Percentiles rank a stretch among this genome's conserved stretches.
phyloP scores from a whole-genome alignment of 2,797 vertebrate species.

The Thunnus albacares region DNA sequence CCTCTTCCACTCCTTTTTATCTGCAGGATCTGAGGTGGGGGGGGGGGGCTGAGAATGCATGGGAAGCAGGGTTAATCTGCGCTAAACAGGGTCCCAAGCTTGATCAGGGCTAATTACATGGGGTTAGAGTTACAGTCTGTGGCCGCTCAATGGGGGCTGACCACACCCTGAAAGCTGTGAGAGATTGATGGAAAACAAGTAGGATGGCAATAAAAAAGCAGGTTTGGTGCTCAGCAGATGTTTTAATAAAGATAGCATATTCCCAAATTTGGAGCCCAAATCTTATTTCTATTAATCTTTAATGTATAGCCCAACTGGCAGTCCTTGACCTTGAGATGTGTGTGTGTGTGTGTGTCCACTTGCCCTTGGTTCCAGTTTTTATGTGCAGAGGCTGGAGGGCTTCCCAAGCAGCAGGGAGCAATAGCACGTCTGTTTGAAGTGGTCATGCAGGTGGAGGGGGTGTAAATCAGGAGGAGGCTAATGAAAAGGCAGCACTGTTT shows the following conservation, averaged over 20 bases:
- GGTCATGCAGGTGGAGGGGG: conserved; percentile 51
- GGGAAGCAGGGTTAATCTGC: conserved; percentile 68
- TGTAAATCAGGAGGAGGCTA: conserved; percentile 55
- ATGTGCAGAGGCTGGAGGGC: not conserved
- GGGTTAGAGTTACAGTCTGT: conserved; percentile 66
- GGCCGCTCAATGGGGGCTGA: conserved; percentile 37
- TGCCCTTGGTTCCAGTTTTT: conserved; percentile 27
- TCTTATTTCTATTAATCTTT: not conserved
- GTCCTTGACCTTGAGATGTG: conserved; percentile 55
- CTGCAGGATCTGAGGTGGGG: conserved; percentile 58
- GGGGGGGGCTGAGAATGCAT: conserved; percentile 47
- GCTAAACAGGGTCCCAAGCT: conserved; percentile 62
- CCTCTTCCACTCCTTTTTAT: conserved; percentile 65
- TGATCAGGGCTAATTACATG: conserved; percentile 77
- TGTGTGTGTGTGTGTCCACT: conserved; percentile 5
- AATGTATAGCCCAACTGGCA: not conserved
- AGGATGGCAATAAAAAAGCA: conserved; percentile 5
- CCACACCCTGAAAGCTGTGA: conserved; percentile 46
- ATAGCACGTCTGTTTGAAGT: conserved; percentile 58
- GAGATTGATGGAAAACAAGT: conserved; percentile 21
- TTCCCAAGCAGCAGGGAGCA: conserved; percentile 37
- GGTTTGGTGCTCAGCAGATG: not conserved
- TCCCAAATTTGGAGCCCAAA: not conserved
- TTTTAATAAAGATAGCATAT: not conserved
- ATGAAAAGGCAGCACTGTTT: conserved; percentile 62